A percentile compares a stretch with the other conserved stretches of the same genome.
These are phyloP conservation scores for Cryptus armator DNA, from an alignment of 2,888 invertebrate genomes.

Conservation along the genomic window DNA sequence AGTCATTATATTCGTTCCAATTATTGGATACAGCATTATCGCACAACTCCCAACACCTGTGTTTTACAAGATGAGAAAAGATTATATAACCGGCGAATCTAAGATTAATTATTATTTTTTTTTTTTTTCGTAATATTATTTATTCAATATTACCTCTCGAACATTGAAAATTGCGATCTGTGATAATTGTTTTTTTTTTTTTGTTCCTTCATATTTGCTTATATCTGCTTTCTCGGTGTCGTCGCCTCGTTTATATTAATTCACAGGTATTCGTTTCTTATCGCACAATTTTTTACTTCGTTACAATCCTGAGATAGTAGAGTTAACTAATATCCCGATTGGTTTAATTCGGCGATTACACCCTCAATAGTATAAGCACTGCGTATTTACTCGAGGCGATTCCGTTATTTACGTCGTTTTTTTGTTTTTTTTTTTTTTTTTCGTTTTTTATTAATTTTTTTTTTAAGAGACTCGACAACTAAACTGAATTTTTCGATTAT, in stretches of 20 bases:
- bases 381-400: slow-evolving; percentile 53
- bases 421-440: slow-evolving; percentile 12
- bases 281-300: slow-evolving; percentile 58
- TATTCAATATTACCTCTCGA: slow-evolving; percentile 74
- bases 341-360: slow-evolving; percentile 56
- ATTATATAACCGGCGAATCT: slow-evolving; percentile 66
- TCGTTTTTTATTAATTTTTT: neutral
- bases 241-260: slow-evolving; percentile 69
- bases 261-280: slow-evolving; percentile 55
- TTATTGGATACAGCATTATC: slow-evolving; percentile 40
- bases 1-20: slow-evolving; percentile 29
- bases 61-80: slow-evolving; percentile 56
- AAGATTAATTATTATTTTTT: slow-evolving; percentile 70
- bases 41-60: slow-evolving; percentile 24
- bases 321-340: slow-evolving; percentile 61
- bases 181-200: slow-evolving; percentile 59
- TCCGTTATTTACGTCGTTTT: slow-evolving; percentile 38
- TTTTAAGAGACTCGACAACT: slow-evolving; percentile 43
- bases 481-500: slow-evolving; percentile 32
- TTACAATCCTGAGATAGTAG: slow-evolving; percentile 66
- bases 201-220: slow-evolving; percentile 13
- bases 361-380: slow-evolving; percentile 53
- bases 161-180: slow-evolving; percentile 74
- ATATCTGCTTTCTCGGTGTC: slow-evolving; percentile 41
- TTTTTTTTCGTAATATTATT: slow-evolving; percentile 48